Percentiles rank a stretch among this genome's conserved stretches.
Conservation (phyloP, 2,888 invertebrate genomes). For the Dilophus febrilis region DNA sequence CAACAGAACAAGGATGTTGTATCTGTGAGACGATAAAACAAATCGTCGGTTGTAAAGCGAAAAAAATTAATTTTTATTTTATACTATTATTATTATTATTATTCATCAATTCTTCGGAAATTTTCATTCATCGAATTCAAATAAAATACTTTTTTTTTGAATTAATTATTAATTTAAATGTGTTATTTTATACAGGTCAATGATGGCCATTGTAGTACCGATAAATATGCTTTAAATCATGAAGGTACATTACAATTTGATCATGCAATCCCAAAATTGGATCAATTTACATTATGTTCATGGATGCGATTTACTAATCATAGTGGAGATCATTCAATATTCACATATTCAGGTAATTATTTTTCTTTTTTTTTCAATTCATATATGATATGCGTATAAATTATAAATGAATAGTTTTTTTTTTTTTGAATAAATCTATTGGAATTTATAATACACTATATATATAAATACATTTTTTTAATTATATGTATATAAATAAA, state of each 20-base stretch:
- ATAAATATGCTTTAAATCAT: slow-evolving; percentile 50
- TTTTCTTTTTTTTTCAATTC: too few relatives aligned
- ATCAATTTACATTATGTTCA: slow-evolving; percentile 68
- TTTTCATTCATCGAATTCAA: neutral
- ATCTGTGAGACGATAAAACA: too few relatives aligned
- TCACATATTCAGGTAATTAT: slow-evolving; percentile 68
- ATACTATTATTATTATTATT: too few relatives aligned
- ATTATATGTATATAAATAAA: too few relatives aligned
- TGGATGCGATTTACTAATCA: slow-evolving; percentile 74
- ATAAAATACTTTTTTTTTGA: neutral
- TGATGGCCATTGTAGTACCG: slow-evolving; percentile 44
- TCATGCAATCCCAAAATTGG: slow-evolving; percentile 50
- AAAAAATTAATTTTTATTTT: too few relatives aligned
- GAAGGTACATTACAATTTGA: slow-evolving; percentile 56
- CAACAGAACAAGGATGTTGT: too few relatives aligned
- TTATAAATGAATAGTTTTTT: too few relatives aligned
- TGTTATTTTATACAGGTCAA: neutral
- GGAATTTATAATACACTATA: too few relatives aligned
- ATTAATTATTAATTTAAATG: slow-evolving; percentile 4
- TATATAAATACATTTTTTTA: too few relatives aligned
- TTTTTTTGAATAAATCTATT: too few relatives aligned
- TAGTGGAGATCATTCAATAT: slow-evolving; percentile 62
- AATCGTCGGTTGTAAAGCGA: too few relatives aligned
- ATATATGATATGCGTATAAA: too few relatives aligned
- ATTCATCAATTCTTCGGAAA: neutral